These are phyloP conservation scores for Spilarctia lutea DNA, from an alignment of 2,888 invertebrate genomes.

Conservation along the genomic window DNA sequence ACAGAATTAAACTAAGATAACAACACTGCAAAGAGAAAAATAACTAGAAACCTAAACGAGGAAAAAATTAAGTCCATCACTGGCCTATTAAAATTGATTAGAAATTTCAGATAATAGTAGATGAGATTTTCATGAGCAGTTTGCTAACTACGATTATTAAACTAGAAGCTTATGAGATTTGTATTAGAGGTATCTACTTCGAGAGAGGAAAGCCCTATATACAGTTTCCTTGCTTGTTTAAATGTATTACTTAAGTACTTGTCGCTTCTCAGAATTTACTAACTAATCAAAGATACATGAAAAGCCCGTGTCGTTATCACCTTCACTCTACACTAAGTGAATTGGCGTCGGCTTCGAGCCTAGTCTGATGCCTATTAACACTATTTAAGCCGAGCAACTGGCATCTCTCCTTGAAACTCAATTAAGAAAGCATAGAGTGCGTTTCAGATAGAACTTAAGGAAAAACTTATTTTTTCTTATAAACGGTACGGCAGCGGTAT, in stretches of 20 bases:
- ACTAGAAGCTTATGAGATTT: no score
- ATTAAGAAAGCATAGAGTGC: constrained; percentile 8
- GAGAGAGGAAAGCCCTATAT: neutral
- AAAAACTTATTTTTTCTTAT: neutral
- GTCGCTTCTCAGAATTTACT: neutral
- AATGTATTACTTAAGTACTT: no score
- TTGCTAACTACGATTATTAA: no score
- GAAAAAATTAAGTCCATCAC: no score
- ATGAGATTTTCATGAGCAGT: no score
- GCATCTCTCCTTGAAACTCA: constrained; percentile 9
- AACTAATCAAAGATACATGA: neutral
- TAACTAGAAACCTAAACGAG: no score
- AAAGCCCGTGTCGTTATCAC: neutral
- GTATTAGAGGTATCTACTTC: no score
- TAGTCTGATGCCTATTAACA: constrained; percentile 10
- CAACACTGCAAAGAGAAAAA: no score
- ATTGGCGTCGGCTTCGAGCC: constrained; percentile 8
- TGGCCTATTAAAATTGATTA: no score
- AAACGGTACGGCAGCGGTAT: no score
- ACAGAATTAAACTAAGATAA: no score
- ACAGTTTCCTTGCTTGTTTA: neutral
- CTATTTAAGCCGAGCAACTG: constrained; percentile 14
- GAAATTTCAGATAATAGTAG: no score
- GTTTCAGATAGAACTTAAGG: neutral
- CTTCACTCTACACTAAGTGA: constrained; percentile 4